These are phyloP conservation scores for Smittia aterrima DNA, from an alignment of 2,888 invertebrate species.

Conservation along the genomic window DNA sequence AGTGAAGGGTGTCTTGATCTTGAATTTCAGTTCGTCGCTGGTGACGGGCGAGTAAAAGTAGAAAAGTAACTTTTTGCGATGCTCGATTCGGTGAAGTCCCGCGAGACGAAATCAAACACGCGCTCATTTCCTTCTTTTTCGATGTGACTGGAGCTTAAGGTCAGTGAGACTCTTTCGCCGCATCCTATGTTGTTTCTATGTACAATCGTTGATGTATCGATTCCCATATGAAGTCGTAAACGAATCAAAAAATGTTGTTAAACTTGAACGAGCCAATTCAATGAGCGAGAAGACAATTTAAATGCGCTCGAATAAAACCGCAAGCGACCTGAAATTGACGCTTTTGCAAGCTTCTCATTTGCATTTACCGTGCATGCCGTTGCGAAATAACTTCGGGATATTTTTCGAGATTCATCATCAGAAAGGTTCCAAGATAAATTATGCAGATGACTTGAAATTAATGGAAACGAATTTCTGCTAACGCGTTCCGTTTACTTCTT, in stretches of 20 bases:
- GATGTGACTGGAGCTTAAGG: not conserved
- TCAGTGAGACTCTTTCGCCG: too few species aligned
- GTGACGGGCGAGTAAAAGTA: constrained; percentile 4
- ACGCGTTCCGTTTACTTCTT: too few species aligned
- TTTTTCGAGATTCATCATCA: too few species aligned
- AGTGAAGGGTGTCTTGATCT: not conserved
- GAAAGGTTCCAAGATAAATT: too few species aligned
- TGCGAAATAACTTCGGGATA: too few species aligned
- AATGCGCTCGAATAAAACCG: not conserved
- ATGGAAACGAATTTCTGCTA: too few species aligned
- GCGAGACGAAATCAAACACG: not conserved
- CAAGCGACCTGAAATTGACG: not conserved
- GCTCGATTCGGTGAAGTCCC: not conserved
- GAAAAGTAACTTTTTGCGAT: constrained; percentile 4
- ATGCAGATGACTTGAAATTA: too few species aligned
- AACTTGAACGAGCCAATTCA: not conserved
- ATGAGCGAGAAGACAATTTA: not conserved
- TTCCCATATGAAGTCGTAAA: not conserved
- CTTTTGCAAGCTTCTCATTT: too few species aligned
- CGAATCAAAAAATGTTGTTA: not conserved
- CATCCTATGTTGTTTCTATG: not conserved
- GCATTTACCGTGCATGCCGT: too few species aligned
- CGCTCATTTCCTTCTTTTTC: not conserved
- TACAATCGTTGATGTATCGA: not conserved
- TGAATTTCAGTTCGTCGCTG: not conserved